Conservation (phyloP, 2,797 vertebrate genomes). For the Pangasius sanitwongsei region DNA sequence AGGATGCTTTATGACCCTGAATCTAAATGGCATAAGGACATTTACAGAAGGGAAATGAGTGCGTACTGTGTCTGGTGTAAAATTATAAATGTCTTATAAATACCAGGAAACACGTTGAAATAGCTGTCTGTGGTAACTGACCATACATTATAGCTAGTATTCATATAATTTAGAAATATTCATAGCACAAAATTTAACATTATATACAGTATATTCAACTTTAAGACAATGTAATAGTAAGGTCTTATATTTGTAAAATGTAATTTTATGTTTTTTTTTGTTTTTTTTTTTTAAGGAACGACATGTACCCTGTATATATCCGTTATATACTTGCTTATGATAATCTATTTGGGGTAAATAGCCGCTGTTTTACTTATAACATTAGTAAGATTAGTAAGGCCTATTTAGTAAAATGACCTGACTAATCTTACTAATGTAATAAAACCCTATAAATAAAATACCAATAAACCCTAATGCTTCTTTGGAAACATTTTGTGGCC, state of each 20-base stretch:
- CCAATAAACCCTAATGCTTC: not conserved
- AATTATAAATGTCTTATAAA: not conserved
- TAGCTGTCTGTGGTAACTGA: not conserved
- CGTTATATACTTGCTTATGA: not conserved
- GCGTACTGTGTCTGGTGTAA: not conserved
- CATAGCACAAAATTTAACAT: not conserved
- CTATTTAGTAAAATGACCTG: too few relatives aligned
- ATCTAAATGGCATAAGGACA: not conserved
- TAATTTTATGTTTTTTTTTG: not conserved
- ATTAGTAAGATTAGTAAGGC: too few relatives aligned
- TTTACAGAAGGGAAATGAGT: not conserved
- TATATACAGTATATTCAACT: not conserved
- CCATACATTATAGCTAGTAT: not conserved
- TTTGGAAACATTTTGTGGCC: not conserved
- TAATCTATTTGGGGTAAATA: not conserved
- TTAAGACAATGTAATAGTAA: not conserved
- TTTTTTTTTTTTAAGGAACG: not conserved
- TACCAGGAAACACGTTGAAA: not conserved
- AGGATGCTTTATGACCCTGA: not conserved
- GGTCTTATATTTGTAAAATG: not conserved
- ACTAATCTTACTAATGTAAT: too few relatives aligned
- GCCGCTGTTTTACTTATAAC: too few relatives aligned
- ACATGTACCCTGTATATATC: not conserved
- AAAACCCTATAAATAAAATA: too few relatives aligned
- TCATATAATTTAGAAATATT: not conserved